Percentiles rank a stretch among this genome's conserved stretches.
These are phyloP conservation scores for Rhorus exstirpatorius DNA, from an alignment of 2,888 invertebrate genomes.

Conservation along the genomic window DNA sequence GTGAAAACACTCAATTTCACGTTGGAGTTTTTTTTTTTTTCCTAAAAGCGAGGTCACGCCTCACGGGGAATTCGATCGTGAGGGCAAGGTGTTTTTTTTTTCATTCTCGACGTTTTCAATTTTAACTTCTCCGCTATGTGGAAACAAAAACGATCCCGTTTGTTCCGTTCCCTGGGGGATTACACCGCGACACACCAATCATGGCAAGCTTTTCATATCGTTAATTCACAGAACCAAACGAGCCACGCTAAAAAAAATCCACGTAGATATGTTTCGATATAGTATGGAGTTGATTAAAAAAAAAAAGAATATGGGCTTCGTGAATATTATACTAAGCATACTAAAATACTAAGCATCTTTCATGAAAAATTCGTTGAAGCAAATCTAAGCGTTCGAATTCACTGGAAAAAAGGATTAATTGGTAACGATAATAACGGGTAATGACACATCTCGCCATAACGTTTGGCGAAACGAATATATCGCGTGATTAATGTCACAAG, in stretches of 20 bases:
- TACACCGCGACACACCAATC: slow-evolving; percentile 6
- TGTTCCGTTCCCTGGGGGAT: slow-evolving; percentile 30
- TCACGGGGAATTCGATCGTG: slow-evolving; percentile 6
- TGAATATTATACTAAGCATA: too few relatives aligned
- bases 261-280: neutral
- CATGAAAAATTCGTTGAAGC: too few relatives aligned
- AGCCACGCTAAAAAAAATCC: neutral
- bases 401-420: neutral
- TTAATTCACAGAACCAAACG: neutral
- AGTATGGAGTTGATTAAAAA: neutral
- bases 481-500: neutral
- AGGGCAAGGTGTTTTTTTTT: slow-evolving; percentile 1
- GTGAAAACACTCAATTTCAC: slow-evolving; percentile 38
- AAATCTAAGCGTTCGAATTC: too few relatives aligned
- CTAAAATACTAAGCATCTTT: too few relatives aligned
- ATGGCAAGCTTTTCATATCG: slow-evolving; percentile 1
- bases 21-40: slow-evolving; percentile 38
- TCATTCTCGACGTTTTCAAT: slow-evolving; percentile 26
- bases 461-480: neutral
- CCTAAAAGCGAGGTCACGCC: slow-evolving; percentile 23
- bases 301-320: too few relatives aligned
- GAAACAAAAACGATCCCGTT: slow-evolving; percentile 23
- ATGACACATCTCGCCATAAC: neutral
- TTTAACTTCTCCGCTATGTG: slow-evolving; percentile 7
- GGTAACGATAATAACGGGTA: neutral